phyloP scores from a whole-genome alignment of 2,888 invertebrate species.

The Pecten maximus region DNA sequence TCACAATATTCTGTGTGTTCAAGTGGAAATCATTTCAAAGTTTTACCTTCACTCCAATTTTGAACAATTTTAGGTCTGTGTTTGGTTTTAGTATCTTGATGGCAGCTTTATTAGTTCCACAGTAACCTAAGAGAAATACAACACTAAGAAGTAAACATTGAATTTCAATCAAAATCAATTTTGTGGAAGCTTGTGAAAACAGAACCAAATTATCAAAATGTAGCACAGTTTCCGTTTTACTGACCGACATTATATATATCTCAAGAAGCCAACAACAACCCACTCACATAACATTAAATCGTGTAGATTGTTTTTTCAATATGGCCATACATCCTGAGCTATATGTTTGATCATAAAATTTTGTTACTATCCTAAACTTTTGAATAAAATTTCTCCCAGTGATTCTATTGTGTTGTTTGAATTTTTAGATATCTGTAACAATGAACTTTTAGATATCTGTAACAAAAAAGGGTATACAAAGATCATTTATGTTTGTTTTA shows the following conservation, averaged over 20 bases:
- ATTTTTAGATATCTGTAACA: background rate
- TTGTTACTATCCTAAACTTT: constrained; percentile 31
- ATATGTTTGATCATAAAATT: constrained; percentile 15
- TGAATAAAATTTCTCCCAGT: constrained; percentile 30
- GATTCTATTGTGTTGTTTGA: background rate
- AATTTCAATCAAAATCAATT: background rate
- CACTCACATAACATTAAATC: background rate
- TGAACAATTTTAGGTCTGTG: background rate
- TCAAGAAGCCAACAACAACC: background rate
- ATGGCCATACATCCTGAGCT: background rate
- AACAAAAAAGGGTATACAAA: background rate
- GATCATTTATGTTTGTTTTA: constrained; percentile 21
- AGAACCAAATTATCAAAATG: background rate
- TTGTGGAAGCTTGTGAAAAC: background rate
- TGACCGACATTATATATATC: background rate
- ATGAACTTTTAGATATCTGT: background rate
- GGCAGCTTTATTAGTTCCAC: background rate
- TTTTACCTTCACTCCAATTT: background rate
- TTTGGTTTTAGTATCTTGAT: background rate
- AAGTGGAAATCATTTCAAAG: background rate
- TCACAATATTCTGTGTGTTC: background rate
- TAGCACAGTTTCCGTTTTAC: background rate
- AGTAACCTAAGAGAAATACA: background rate
- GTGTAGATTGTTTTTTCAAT: background rate
- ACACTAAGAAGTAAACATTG: background rate